phyloP scores from a whole-genome alignment of 2,888 invertebrate genomes.

The Acrobeloides nanus region DNA sequence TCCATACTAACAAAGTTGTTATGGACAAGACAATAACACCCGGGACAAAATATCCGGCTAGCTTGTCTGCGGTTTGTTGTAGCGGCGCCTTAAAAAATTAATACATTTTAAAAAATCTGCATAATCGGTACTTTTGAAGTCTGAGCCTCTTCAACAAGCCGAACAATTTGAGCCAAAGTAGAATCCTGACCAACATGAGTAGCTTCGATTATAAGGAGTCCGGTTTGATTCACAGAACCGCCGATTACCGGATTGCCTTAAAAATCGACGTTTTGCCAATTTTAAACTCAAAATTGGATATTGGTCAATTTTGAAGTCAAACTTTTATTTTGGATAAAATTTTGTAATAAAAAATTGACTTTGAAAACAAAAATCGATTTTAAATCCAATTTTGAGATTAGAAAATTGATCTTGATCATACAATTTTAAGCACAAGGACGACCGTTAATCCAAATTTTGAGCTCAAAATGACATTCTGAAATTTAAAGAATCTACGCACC shows the following conservation, averaged over 20 bases:
- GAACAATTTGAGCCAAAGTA: constrained; percentile 86
- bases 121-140: too few species aligned
- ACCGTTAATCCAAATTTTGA: background rate
- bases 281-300: too few species aligned
- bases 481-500: constrained; percentile 9
- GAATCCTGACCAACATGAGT: constrained; percentile 94
- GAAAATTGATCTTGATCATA: too few species aligned
- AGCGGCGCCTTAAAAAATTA: too few species aligned
- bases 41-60: constrained; percentile 96
- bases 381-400: too few species aligned
- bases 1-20: constrained; percentile 79
- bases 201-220: constrained; percentile 76
- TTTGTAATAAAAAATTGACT: too few species aligned
- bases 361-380: too few species aligned
- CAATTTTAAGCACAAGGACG: too few species aligned
- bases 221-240: constrained; percentile 91
- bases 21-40: constrained; percentile 76
- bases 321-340: too few species aligned
- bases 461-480: background rate
- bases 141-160: constrained; percentile 94
- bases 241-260: constrained; percentile 86
- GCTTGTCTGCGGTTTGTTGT: constrained; percentile 89
- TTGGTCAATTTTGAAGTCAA: too few species aligned
- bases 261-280: too few species aligned
- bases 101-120: too few species aligned